Evolutionary conservation across 2,113 vertebrate genomes (phyloP), one percentile per base, ranked within the genome.

Genomic region (Lampris megalopsis): DNA sequence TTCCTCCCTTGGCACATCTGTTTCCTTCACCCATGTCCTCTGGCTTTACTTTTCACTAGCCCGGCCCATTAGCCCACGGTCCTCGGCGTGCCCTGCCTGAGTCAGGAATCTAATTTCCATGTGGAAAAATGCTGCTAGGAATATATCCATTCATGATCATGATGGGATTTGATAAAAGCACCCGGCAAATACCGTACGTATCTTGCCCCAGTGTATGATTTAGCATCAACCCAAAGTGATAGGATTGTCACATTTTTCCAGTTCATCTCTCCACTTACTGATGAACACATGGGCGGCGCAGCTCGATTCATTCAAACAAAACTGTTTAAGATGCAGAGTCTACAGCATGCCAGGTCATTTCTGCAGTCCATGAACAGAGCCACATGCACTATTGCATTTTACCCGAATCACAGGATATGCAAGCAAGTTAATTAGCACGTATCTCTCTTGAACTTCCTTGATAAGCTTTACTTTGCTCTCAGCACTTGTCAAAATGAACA

Each of bases 1-100:
- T 73, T 80, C 83, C 83, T 68, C 11, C 13, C 53, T 35, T 74
- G 61, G n/a, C 54, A 71, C 70, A 88, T 82, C 65, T 78, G 64
- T 80, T 88, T 86, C 68, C 78, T 68, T 74, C 63, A 68, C 53
- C 65, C 58, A 71, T 64, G 82, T 88, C 76, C 64, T 86, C 74
- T 75, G 43, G 73, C 60, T 43, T 49, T 49, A 37, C 37, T n/a
- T n/a, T 10, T 4, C 53, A 7, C 68, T 67, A 40, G 1, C 43
- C 45, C 41, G 13, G 50, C 10, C 13, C 37, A 9, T 47, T 70
- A 2, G 36, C 62, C n/a, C 3, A 49, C 47, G 7, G 43, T 4
- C 7, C 43, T 7, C 7, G 43, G 4, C 4, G 43, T 45, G 4
- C 43, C 1, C 43, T 45, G 43, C 43, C 43, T 5, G 43, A 7